Conservation (phyloP, 2,888 invertebrate species). For the Microctonus brassicae region DNA sequence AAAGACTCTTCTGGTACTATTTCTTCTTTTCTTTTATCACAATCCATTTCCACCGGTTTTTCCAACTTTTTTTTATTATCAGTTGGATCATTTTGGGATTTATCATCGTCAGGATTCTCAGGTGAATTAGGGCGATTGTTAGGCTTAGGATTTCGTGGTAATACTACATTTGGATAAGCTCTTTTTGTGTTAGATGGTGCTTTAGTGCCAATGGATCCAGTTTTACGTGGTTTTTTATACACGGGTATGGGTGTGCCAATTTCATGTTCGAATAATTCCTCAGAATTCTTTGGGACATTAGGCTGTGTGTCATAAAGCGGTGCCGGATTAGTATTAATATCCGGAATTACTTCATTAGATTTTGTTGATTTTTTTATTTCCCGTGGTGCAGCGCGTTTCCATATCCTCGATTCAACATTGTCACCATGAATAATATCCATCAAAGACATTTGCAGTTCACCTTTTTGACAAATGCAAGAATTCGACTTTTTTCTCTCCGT, state of each 20-base stretch:
- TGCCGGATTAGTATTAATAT: constrained; percentile 32
- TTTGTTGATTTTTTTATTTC: constrained; percentile 36
- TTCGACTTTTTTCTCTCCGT: constrained; percentile 18
- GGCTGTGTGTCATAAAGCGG: constrained; percentile 34
- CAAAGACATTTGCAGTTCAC: constrained; percentile 42
- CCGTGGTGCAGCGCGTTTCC: constrained; percentile 43
- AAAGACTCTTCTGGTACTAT: too few species aligned
- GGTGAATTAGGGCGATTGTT: constrained; percentile 25
- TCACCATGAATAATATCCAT: constrained; percentile 32
- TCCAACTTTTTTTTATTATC: too few species aligned
- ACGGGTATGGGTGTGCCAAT: constrained; percentile 41
- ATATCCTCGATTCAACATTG: constrained; percentile 34
- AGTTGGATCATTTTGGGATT: too few species aligned
- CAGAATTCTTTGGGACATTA: constrained; percentile 20
- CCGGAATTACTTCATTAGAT: constrained; percentile 41
- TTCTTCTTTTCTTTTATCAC: too few species aligned
- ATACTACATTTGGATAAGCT: constrained; percentile 12
- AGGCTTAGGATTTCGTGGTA: constrained; percentile 14
- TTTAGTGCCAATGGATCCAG: constrained; percentile 22
- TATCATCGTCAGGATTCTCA: constrained; percentile 26
- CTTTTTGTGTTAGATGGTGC: background rate
- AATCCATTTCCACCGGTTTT: too few species aligned
- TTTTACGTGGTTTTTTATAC: constrained; percentile 15
- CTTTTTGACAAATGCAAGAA: constrained; percentile 43
- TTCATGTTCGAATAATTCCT: constrained; percentile 36